These are phyloP conservation scores for Heteronetta atricapilla DNA, from an alignment of 2,113 vertebrate species.

Conservation along the genomic window DNA sequence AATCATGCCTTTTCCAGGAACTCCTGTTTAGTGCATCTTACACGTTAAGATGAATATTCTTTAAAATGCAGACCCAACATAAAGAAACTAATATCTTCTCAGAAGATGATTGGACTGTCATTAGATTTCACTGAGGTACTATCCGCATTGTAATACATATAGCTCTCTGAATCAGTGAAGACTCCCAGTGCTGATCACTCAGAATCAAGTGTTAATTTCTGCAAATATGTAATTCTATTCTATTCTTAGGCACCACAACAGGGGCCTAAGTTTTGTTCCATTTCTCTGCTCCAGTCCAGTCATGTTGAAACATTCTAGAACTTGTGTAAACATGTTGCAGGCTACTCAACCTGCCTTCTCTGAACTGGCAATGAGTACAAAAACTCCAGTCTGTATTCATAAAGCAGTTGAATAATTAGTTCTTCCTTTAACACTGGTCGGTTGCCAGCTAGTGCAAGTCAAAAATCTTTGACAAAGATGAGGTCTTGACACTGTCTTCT, in stretches of 20 bases:
- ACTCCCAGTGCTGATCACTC: not conserved
- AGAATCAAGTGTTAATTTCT: slow-evolving; percentile 1
- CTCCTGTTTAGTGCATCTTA: not conserved
- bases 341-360: not conserved
- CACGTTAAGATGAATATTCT: not conserved
- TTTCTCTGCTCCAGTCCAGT: not conserved
- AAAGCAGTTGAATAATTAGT: not conserved
- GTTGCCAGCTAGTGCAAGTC: not conserved
- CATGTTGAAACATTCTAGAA: not conserved
- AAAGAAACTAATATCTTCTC: not conserved
- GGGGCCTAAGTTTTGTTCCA: not conserved
- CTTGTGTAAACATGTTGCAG: not conserved
- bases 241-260: no score
- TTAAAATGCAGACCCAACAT: not conserved
- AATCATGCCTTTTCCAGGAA: not conserved
- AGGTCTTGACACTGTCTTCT: not conserved
- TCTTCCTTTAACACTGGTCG: not conserved
- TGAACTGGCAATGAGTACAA: not conserved
- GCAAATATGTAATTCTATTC: not conserved
- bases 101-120: not conserved
- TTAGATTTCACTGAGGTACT: slow-evolving; percentile 8
- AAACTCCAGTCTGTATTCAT: not conserved
- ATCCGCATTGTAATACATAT: not conserved
- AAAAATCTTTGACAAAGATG: not conserved
- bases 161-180: slow-evolving; percentile 13